A percentile compares a stretch with the other conserved stretches of the same genome.
Conservation (phyloP, 2,888 invertebrate species). For the Lycia hirtaria region DNA sequence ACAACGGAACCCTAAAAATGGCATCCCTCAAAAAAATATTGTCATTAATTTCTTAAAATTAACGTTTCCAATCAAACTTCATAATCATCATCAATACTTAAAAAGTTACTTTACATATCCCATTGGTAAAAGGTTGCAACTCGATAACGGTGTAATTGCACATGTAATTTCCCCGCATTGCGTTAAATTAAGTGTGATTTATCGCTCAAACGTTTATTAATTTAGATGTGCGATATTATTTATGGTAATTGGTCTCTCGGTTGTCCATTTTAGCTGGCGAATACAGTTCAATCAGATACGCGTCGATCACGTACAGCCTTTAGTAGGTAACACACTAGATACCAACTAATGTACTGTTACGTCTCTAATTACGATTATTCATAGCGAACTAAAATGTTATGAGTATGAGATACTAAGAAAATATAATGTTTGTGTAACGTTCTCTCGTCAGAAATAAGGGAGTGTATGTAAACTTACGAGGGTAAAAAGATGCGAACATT, state of each 20-base stretch:
- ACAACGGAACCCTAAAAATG: no score
- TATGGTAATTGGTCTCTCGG: slow-evolving; percentile 62
- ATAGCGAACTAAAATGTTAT: slow-evolving; percentile 12
- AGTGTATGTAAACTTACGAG: slow-evolving; percentile 2
- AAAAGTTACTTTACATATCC: no score
- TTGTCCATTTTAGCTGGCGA: slow-evolving; percentile 54
- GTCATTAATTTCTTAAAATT: no score
- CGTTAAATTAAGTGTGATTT: slow-evolving; percentile 70
- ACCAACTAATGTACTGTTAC: slow-evolving; percentile 32
- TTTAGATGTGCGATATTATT: slow-evolving; percentile 70
- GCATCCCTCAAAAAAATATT: no score
- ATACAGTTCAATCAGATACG: slow-evolving; percentile 55
- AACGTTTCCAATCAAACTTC: no score
- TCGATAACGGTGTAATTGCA: slow-evolving; percentile 63
- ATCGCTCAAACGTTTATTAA: slow-evolving; percentile 72
- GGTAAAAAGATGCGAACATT: slow-evolving; percentile 16
- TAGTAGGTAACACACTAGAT: slow-evolving; percentile 29
- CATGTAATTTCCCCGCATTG: slow-evolving; percentile 57
- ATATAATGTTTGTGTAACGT: not conserved
- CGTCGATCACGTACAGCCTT: slow-evolving; percentile 47
- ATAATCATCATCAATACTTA: no score
- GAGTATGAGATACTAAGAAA: slow-evolving; percentile 12
- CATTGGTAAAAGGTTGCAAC: slow-evolving; percentile 43
- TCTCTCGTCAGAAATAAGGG: not conserved
- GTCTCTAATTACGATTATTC: slow-evolving; percentile 10